phyloP scores from a whole-genome alignment of 1,140 invertebrate species.

The Aleiodes sp. region DNA sequence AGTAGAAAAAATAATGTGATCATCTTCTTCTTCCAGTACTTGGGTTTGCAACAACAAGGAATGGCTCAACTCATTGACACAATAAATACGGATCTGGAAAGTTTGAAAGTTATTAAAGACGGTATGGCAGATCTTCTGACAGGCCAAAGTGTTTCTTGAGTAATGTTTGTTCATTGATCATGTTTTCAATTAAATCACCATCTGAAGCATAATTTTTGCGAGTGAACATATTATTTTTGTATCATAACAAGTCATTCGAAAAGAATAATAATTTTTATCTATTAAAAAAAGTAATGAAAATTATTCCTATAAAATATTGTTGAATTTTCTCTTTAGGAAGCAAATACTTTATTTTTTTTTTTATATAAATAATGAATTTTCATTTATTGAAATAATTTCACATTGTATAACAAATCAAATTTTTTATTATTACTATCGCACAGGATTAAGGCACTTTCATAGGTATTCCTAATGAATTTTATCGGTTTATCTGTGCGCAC shows the following conservation, averaged over 20 bases:
- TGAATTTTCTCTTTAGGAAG: background rate
- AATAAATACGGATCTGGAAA: conserved; percentile 78
- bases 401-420: conserved; percentile 37
- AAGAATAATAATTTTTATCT: too few relatives aligned
- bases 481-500: too few relatives aligned
- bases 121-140: conserved; percentile 71
- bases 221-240: too few relatives aligned
- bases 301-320: background rate
- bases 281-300: background rate
- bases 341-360: conserved; percentile 17
- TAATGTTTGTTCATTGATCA: background rate
- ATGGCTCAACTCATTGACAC: conserved; percentile 84
- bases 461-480: too few relatives aligned
- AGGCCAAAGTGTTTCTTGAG: conserved; percentile 49
- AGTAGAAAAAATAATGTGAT: conserved; percentile 8
- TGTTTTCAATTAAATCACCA: background rate
- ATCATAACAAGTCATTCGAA: too few relatives aligned
- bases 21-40: conserved; percentile 69
- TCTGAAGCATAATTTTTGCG: background rate
- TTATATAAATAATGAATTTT: conserved; percentile 52
- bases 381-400: conserved; percentile 47
- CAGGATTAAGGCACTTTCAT: conserved; percentile 43
- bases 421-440: background rate
- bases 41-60: conserved; percentile 84
- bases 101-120: conserved; percentile 83